Evolutionary conservation across 2,797 vertebrate species (phyloP).

Genomic region (Lates japonicus): DNA sequence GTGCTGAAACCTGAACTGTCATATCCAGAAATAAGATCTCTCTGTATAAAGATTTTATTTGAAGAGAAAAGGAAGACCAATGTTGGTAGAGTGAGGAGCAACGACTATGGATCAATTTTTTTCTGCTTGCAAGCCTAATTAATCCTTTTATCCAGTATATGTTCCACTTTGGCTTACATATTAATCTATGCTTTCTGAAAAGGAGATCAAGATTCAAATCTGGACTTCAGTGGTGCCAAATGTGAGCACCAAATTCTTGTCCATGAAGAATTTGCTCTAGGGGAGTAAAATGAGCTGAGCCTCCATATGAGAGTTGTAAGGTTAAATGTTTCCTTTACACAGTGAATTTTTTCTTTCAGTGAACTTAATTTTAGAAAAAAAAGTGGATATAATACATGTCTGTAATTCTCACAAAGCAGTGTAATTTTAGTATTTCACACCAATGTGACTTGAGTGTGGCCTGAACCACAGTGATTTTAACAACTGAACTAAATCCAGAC

Average conservation of each 20-base stretch:
- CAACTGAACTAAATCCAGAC: slow-evolving; percentile 11
- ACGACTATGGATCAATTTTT: neutral
- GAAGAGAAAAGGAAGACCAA: neutral
- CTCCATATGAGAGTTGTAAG: slow-evolving; percentile 1
- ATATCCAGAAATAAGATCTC: slow-evolving; percentile 30
- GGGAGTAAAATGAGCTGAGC: slow-evolving; percentile 50
- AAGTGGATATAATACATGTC: neutral
- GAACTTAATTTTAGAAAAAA: neutral
- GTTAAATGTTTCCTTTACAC: slow-evolving; percentile 30
- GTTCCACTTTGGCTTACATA: slow-evolving; percentile 20
- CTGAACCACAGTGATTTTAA: neutral
- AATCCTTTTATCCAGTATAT: slow-evolving; percentile 6
- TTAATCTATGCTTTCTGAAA: slow-evolving; percentile 10
- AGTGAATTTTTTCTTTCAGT: slow-evolving; percentile 3
- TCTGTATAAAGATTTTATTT: slow-evolving; percentile 16
- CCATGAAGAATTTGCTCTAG: slow-evolving; percentile 53
- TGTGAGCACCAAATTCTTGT: slow-evolving; percentile 34
- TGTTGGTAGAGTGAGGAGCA: neutral
- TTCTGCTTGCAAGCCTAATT: slow-evolving; percentile 1
- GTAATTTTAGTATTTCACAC: slow-evolving; percentile 4
- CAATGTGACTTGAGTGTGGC: neutral
- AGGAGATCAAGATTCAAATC: slow-evolving; percentile 43
- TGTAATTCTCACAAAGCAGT: neutral
- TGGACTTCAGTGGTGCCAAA: slow-evolving; percentile 27
- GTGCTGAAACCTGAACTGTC: slow-evolving; percentile 28